phyloP scores from a whole-genome alignment of 2,797 vertebrate genomes.

The Pseudochromis fuscus region DNA sequence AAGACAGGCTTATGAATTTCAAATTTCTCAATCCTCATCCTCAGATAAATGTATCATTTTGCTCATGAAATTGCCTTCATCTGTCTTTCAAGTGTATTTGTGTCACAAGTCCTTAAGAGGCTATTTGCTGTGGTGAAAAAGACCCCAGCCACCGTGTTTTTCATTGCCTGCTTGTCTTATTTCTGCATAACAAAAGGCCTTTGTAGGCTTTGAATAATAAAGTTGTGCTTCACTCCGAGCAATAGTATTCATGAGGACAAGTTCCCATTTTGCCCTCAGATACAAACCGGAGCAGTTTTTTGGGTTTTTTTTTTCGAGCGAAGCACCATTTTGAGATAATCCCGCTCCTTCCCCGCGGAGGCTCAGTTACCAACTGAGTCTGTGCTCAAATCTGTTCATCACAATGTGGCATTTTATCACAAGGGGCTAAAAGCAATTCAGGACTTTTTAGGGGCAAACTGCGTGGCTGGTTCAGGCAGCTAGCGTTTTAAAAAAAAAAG shows the following conservation, averaged over 20 bases:
- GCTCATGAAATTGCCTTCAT: neutral
- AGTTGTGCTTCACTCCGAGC: conserved; percentile 12
- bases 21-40: neutral
- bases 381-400: conserved; percentile 46
- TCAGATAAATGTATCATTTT: conserved; percentile 11
- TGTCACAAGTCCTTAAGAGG: conserved; percentile 26
- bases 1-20: neutral
- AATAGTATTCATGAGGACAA: conserved; percentile 48
- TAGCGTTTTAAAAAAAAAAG: conserved; percentile 27
- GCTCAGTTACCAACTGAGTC: conserved; percentile 43
- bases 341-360: conserved; percentile 28
- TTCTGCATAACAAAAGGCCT: conserved; percentile 44
- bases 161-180: conserved; percentile 27
- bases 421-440: conserved; percentile 40
- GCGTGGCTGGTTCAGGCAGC: conserved; percentile 5
- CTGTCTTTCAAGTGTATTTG: conserved; percentile 21
- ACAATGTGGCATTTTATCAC: conserved; percentile 34
- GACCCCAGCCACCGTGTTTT: neutral
- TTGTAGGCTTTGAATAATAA: conserved; percentile 41
- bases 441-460: conserved; percentile 31
- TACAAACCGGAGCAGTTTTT: conserved; percentile 36
- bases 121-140: conserved; percentile 20
- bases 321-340: conserved; percentile 48
- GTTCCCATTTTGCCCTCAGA: conserved; percentile 40
- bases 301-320: conserved; percentile 8